Evolutionary conservation across 1,140 invertebrate species (phyloP).

Genomic region (Chironomus striatipennis): DNA sequence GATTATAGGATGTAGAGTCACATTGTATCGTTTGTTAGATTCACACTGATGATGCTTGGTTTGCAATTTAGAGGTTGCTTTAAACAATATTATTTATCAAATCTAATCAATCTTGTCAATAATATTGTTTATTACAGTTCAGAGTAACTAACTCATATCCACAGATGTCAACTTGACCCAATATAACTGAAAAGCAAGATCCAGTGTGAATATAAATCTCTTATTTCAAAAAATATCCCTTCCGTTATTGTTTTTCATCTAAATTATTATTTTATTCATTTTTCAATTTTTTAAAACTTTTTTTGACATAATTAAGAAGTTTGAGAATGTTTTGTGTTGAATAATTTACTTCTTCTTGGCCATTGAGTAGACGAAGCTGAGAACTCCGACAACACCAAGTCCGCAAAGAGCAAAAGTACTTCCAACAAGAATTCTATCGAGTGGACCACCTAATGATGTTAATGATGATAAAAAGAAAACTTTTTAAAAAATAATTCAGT

Average conservation of each 20-base stretch:
- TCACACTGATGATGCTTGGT: too few species aligned
- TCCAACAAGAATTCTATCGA: conserved; percentile 36
- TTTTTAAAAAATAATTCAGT: conserved; percentile 27
- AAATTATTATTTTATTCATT: not conserved
- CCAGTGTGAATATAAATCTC: too few species aligned
- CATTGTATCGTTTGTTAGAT: too few species aligned
- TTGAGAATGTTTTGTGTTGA: not conserved
- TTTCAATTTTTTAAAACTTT: conserved; percentile 7
- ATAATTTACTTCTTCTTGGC: conserved; percentile 36
- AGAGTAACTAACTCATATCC: too few species aligned
- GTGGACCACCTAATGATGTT: conserved; percentile 31
- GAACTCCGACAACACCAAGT: conserved; percentile 34
- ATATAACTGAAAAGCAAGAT: too few species aligned
- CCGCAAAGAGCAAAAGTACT: conserved; percentile 36
- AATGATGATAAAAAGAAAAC: too few species aligned
- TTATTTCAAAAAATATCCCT: not conserved
- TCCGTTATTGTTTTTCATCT: not conserved
- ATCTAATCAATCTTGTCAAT: too few species aligned
- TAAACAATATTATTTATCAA: too few species aligned
- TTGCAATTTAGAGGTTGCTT: too few species aligned
- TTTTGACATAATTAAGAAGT: not conserved
- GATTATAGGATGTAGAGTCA: too few species aligned
- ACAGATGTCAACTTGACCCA: too few species aligned
- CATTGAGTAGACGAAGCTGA: conserved; percentile 35
- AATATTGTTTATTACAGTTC: too few species aligned